A percentile compares a stretch with the other conserved stretches of the same genome.
Conservation (phyloP, 2,113 vertebrate species). For the Eurypyga helias region DNA sequence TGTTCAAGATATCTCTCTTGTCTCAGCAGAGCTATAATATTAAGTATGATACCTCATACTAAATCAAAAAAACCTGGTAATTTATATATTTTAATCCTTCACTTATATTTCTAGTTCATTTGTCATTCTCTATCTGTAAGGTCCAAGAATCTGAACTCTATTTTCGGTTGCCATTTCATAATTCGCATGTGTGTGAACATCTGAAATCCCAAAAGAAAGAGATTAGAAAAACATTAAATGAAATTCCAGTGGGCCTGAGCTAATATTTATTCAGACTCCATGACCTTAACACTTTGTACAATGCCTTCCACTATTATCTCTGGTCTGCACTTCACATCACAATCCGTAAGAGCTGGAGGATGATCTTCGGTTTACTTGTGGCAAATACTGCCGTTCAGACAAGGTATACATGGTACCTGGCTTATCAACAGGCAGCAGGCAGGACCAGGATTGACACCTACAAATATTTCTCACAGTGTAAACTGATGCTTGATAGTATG, state of each 20-base stretch:
- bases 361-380: neutral
- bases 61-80: neutral
- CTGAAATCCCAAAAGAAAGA: conserved; percentile 10
- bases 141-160: neutral
- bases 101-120: neutral
- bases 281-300: conserved; percentile 26
- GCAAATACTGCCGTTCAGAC: neutral
- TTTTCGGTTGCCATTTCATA: conserved; percentile 32
- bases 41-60: neutral
- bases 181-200: neutral
- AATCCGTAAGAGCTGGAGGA: neutral
- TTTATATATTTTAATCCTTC: neutral
- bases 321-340: neutral
- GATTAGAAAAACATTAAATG: conserved; percentile 34
- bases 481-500: neutral
- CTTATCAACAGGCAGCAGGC: conserved; percentile 1
- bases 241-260: neutral
- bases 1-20: neutral
- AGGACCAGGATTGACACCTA: neutral
- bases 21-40: neutral
- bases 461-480: neutral
- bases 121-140: neutral
- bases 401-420: neutral
- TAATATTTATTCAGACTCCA: conserved; percentile 38
- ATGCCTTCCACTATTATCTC: neutral